Conservation (phyloP, 2,113 vertebrate species). For the Orthonyx spaldingii region DNA sequence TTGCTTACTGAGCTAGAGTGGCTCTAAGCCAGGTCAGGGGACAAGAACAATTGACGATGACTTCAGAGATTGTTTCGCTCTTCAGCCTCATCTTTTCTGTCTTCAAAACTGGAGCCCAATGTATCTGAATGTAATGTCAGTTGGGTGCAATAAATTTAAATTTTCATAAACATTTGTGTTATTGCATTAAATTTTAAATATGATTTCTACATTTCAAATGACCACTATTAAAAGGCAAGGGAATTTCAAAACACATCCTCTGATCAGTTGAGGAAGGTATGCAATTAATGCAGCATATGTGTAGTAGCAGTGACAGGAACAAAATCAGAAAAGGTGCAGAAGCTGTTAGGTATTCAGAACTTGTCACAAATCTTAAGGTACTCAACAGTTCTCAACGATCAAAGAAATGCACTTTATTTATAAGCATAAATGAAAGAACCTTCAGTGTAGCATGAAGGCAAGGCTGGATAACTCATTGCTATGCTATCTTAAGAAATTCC, state of each 20-base stretch:
- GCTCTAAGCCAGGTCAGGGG: not conserved
- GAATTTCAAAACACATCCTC: not conserved
- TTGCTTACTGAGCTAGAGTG: not conserved
- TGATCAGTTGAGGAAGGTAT: not conserved
- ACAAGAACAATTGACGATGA: not conserved
- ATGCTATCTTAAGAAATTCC: not conserved
- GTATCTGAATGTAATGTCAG: not conserved
- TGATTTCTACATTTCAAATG: not conserved
- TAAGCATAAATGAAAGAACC: not conserved
- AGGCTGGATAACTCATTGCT: not conserved
- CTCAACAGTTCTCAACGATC: not conserved
- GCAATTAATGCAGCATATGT: not conserved
- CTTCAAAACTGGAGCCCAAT: not conserved
- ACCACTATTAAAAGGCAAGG: not conserved
- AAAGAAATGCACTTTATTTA: not conserved
- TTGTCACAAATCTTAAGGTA: not conserved
- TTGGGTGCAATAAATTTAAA: not conserved
- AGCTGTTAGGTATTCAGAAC: not conserved
- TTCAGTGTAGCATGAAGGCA: not conserved
- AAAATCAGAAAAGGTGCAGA: not conserved
- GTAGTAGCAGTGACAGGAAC: not conserved
- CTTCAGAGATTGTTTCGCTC: not conserved
- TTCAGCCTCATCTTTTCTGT: not conserved
- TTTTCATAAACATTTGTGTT: not conserved
- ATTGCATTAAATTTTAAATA: not conserved